Evolutionary conservation across 2,797 vertebrate species (phyloP), one percentile per base, ranked within the genome.

Genomic region (Rhyacichthys aspro): DNA sequence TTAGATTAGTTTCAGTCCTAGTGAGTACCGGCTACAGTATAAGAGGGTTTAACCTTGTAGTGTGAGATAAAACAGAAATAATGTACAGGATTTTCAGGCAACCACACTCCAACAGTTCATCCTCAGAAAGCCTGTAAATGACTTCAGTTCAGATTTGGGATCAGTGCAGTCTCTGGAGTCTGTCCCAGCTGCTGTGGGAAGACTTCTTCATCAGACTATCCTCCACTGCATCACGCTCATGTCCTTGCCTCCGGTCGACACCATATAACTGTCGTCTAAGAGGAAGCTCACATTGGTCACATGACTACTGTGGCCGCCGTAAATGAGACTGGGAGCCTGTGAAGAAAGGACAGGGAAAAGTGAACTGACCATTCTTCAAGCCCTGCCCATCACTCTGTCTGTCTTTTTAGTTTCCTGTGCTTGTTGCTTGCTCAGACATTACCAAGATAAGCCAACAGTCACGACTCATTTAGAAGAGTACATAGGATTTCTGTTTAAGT

Each of bases 151-250:
- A 66, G 47, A 63, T 78, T 79, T 39, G 57, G 72, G 75, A 70
- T 70, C 79, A 73, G 58, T 67, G 56, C 46, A 36, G 43, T 66
- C 66, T 39, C n/a, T 43, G 50, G 61, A 52, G 43, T 60, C 39
- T 55, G 37, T 45, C 19, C 59, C 65, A 52, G 70, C 64, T 52
- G 63, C 55, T 55, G 59, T 36, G n/a, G 55, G 56, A 53, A 46
- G 59, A 59, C 32, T 4, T 8, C 32, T 67, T 11, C 1, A 63
- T 83, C 95, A 99, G 64, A 97, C 87, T 70, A 97, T 91, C 77
- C 95, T 92, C 98, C 97, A 98, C 90, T 99, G 98, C 95, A 99
- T 96, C 84, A 98, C 93, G 68, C 98, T 98, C 63, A 95, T 98
- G 81, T 99, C 98, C 78, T 99, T 99, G 81, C 98, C 97, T 4